Conservation (phyloP, 2,888 invertebrate genomes). For the Campoplex capitator region DNA sequence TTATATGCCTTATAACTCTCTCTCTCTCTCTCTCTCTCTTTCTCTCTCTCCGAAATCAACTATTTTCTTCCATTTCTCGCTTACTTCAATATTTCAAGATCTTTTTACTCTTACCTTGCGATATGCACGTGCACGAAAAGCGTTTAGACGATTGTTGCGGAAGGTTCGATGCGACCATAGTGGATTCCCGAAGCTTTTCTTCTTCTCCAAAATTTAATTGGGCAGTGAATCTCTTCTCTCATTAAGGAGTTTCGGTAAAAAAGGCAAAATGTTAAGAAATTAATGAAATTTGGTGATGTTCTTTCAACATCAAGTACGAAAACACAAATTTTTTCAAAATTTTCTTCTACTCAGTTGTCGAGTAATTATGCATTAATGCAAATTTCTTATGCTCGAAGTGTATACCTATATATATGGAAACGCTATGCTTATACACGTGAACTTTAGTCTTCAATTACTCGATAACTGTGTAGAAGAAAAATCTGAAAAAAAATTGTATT, state of each 20-base stretch:
- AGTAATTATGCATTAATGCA: too few relatives aligned
- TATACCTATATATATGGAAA: too few relatives aligned
- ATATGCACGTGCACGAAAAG: neutral
- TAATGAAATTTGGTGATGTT: too few relatives aligned
- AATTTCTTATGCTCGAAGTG: too few relatives aligned
- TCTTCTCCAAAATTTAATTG: neutral
- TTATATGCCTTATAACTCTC: constrained; percentile 72
- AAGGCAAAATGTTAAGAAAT: neutral
- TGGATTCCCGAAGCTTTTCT: neutral
- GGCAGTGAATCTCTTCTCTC: neutral
- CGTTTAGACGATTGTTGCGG: neutral
- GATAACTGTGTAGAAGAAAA: too few relatives aligned
- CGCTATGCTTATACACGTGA: too few relatives aligned
- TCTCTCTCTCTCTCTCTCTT: too few relatives aligned
- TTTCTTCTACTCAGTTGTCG: too few relatives aligned
- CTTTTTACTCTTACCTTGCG: neutral
- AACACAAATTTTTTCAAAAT: too few relatives aligned
- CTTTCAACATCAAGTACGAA: too few relatives aligned
- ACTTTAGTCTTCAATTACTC: too few relatives aligned
- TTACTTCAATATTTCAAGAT: neutral
- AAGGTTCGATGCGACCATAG: constrained; percentile 31
- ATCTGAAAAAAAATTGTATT: too few relatives aligned
- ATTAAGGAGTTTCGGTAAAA: neutral
- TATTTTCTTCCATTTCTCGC: constrained; percentile 31
- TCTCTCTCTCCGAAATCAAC: constrained; percentile 44